A percentile compares a stretch with the other conserved stretches of the same genome.
Evolutionary conservation across 2,888 invertebrate genomes (phyloP).

Genomic region (Synanthedon vespiformis): DNA sequence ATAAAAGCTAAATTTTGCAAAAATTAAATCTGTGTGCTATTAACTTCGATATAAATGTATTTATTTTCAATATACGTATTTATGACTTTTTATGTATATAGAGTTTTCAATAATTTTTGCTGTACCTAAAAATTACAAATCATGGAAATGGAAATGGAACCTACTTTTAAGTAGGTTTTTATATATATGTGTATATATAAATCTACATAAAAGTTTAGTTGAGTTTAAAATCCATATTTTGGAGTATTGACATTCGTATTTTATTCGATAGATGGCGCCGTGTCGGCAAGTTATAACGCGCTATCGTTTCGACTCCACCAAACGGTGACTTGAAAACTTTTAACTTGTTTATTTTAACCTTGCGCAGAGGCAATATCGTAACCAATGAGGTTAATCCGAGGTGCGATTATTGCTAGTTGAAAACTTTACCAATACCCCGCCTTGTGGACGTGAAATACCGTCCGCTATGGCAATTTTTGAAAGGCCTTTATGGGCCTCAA

Average conservation of each 20-base stretch:
- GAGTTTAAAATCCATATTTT: too few relatives aligned
- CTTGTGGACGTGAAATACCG: constrained; percentile 63
- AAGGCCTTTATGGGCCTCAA: constrained; percentile 37
- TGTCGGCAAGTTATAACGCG: constrained; percentile 19
- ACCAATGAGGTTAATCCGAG: constrained; percentile 88
- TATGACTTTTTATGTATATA: too few relatives aligned
- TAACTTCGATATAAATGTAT: too few relatives aligned
- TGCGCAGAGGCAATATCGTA: constrained; percentile 93
- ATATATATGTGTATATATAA: too few relatives aligned
- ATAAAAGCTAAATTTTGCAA: too few relatives aligned
- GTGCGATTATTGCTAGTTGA: constrained; percentile 93
- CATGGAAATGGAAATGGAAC: too few relatives aligned
- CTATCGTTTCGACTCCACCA: constrained; percentile 17
- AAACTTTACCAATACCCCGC: constrained; percentile 79
- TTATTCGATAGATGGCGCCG: constrained; percentile 25
- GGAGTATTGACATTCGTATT: not conserved
- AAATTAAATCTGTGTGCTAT: too few relatives aligned
- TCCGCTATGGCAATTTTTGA: constrained; percentile 63
- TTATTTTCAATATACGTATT: too few relatives aligned
- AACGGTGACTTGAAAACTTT: not conserved
- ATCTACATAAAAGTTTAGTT: too few relatives aligned
- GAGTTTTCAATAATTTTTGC: too few relatives aligned
- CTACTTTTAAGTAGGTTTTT: too few relatives aligned
- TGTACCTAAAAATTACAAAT: too few relatives aligned
- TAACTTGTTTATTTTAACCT: constrained; percentile 63